Base-by-base conservation (phyloP, 2,888 invertebrate genomes). In the Lochmaea crataegi region DNA sequence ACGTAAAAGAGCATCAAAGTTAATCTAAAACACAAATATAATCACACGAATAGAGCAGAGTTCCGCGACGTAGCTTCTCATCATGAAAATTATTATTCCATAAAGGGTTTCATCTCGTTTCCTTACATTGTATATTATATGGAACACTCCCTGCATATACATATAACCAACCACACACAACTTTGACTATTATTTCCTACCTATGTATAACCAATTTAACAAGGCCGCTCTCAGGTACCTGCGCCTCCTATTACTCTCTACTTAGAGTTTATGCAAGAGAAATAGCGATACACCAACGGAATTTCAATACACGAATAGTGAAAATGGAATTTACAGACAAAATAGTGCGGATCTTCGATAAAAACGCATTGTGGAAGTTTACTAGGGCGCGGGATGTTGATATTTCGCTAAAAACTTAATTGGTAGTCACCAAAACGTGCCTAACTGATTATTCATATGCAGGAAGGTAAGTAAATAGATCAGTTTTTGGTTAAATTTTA, bases 201-300 rank as follows among this genome's bases (percentile, higher is more conserved):
- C 65, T 69, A 69, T 69, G 60, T 53, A 63, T 69, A 69, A 69
- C 69, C 63, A 69, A 69, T 69, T 69, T 69, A 32, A 63, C 48
- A 61, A 68, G 32, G 51, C 61, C 61, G 68, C 41, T 61, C 61
- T 38, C 61, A 68, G 61, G 68, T 61, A 41, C n/a, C 61, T 51
- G 41, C 18, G 69, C 38, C 26, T 41, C 63, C 16, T 41, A 69
- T 63, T 69, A 60, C 69, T 63, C 26, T 60, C 63, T 63, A 69
- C 63, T 63, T 69, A 53, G 11, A 61, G 61, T 45, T 69, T 42
- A 53, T 69, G 63, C 42, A 38, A 41, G 51, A 53, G 61, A 68
- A 57, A 60, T 60, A 56, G 45, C 69, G 38, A 51, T 51, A 51
- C 69, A 63, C 63, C 45, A 32, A 10, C 56, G 51, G 63, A 69